Evolutionary conservation across 2,113 vertebrate genomes (phyloP).

Genomic region (Alectura lathami): DNA sequence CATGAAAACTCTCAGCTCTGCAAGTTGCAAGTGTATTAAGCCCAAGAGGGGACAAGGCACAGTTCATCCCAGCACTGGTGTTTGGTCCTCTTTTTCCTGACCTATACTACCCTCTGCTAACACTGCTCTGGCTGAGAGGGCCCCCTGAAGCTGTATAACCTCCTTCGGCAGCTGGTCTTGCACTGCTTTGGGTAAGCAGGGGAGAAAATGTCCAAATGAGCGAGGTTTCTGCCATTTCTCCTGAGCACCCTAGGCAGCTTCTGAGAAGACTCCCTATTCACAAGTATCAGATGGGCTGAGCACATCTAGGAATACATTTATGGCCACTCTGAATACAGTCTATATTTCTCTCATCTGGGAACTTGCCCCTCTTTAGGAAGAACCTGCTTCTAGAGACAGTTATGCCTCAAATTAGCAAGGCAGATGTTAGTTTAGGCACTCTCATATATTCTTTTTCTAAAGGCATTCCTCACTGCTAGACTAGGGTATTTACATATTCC

Average conservation of each 20-base stretch:
- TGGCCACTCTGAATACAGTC: neutral
- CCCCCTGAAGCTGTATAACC: accelerated
- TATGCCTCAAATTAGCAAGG: neutral
- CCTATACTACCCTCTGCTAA: neutral
- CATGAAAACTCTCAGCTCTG: neutral
- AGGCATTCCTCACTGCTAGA: neutral
- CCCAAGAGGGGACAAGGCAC: neutral
- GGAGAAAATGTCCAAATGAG: neutral
- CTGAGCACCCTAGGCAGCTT: neutral
- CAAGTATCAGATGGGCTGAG: neutral
- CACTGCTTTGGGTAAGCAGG: neutral
- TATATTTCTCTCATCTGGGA: neutral
- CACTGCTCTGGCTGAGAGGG: neutral
- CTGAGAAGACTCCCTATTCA: neutral
- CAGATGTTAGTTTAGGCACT: neutral
- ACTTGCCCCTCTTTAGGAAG: neutral
- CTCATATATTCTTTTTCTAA: neutral
- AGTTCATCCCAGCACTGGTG: neutral
- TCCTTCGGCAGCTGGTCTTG: neutral
- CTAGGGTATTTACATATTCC: neutral
- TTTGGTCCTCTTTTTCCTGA: neutral
- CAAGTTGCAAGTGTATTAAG: neutral
- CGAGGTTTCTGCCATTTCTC: neutral
- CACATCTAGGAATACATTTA: neutral
- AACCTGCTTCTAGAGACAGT: neutral